Conservation (phyloP, 2,113 vertebrate genomes). For the Sceloporus undulatus region DNA sequence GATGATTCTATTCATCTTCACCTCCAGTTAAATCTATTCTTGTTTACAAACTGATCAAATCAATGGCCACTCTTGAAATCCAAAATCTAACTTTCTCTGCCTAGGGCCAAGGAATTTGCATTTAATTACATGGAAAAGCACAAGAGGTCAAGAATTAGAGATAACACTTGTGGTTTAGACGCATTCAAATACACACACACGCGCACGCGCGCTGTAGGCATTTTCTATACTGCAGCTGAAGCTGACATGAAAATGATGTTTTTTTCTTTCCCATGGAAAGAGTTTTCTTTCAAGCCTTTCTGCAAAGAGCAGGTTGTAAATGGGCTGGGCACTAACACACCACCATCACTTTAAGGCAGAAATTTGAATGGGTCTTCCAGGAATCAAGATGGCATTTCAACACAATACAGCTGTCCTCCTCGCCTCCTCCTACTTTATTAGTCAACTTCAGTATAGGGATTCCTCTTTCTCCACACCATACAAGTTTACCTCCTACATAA, state of each 20-base stretch:
- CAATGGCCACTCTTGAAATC: neutral
- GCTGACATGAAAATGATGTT: neutral
- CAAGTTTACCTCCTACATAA: neutral
- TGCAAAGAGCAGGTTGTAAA: neutral
- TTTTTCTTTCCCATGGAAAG: neutral
- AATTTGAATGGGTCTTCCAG: neutral
- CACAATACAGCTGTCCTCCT: neutral
- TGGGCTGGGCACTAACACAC: too few relatives aligned
- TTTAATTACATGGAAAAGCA: too few relatives aligned
- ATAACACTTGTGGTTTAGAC: neutral
- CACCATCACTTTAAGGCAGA: neutral
- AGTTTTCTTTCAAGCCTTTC: neutral
- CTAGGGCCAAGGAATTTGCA: too few relatives aligned
- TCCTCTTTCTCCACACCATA: too few relatives aligned
- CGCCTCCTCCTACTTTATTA: neutral
- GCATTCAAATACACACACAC: slow-evolving; percentile 4
- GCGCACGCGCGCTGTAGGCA: neutral
- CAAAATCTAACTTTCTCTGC: neutral
- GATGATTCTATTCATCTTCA: neutral
- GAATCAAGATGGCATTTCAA: neutral
- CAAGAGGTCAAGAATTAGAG: neutral
- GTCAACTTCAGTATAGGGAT: neutral
- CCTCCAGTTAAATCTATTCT: neutral
- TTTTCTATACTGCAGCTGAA: neutral
- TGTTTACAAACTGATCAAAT: neutral